Evolutionary conservation across 2,113 vertebrate genomes (phyloP), one percentile per base, ranked within the genome.

Genomic region (Seriola rivoliana): DNA sequence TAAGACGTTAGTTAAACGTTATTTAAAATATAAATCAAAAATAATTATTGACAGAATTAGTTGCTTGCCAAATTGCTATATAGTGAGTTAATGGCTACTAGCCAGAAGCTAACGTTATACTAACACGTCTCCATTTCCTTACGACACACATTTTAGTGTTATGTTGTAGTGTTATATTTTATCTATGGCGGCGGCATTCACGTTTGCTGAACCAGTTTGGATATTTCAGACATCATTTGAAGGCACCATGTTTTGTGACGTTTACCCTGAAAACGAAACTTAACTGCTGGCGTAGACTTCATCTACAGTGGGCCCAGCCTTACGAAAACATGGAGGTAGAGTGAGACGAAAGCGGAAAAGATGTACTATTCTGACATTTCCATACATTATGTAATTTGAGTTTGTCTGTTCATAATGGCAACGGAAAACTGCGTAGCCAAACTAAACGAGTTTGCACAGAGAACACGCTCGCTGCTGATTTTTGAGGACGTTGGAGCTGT

Each of bases 401-500:
- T 11, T 4, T 44, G 16, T 3, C 5, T 16, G 1, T 52, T 13
- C 23, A 67, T 32, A 5, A 95, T 95, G 94, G 90, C 86, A 4
- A 13, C 69, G 4, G 65, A 1, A 54, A 94, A 94, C 72, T 93
- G 65, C 65, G 1, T 93, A 0, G 82, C 77, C 10, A 42, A 71
- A 12, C 69, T 96, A 0, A 90, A 95, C 40, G 91, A 93, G 60
- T 38, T 78, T 6, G 46, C 78, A 0, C 92, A 94, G 77, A 88
- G 2, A 17, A 64, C 0, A 0, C 16, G 54, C 0, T 60, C 5
- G 7, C 1, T 0, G 2, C 9, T 94, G 0, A 52, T 0, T 0
- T 96, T 77, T 66, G 91, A 86, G 9, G 92, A 91, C 10, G 88
- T 92, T 1, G 52, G 67, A 4, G 48, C 23, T 17, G 60, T 13